Conservation (phyloP, 2,888 invertebrate genomes). For the Argynnis bischoffii region DNA sequence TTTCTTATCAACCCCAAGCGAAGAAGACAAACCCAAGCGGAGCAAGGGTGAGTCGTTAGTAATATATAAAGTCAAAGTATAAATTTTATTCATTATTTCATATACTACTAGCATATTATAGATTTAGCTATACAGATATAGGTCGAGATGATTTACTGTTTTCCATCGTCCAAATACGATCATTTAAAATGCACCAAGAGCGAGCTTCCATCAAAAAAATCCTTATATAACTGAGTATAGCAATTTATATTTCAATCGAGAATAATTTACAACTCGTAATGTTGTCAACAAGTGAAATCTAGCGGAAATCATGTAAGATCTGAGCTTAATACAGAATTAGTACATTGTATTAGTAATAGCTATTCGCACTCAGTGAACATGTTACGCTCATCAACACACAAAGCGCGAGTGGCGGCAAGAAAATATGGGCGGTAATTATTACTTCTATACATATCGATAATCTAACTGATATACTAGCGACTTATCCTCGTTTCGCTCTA, state of each 20-base stretch:
- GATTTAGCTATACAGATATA: too few relatives aligned
- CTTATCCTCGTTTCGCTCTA: too few relatives aligned
- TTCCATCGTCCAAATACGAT: background rate
- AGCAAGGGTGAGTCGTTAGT: too few relatives aligned
- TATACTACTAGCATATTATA: too few relatives aligned
- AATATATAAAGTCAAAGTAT: too few relatives aligned
- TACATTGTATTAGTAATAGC: constrained; percentile 23
- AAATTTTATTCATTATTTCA: too few relatives aligned
- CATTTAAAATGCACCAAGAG: background rate
- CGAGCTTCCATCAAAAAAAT: too few relatives aligned
- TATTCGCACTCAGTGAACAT: constrained; percentile 21
- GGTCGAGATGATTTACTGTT: too few relatives aligned
- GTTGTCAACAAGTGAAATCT: constrained; percentile 26
- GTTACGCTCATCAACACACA: constrained; percentile 22
- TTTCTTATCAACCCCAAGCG: too few relatives aligned
- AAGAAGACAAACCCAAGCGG: too few relatives aligned
- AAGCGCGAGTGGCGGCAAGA: background rate
- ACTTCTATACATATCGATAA: background rate
- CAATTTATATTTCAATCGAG: background rate
- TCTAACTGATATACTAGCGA: too few relatives aligned
- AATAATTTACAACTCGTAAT: background rate
- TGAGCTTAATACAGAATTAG: constrained; percentile 24
- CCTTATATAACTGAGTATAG: background rate
- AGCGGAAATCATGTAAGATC: constrained; percentile 24
- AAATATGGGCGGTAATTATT: background rate